Conservation (phyloP, 2,797 vertebrate species). For the Microctenopoma stevenorrisi region DNA sequence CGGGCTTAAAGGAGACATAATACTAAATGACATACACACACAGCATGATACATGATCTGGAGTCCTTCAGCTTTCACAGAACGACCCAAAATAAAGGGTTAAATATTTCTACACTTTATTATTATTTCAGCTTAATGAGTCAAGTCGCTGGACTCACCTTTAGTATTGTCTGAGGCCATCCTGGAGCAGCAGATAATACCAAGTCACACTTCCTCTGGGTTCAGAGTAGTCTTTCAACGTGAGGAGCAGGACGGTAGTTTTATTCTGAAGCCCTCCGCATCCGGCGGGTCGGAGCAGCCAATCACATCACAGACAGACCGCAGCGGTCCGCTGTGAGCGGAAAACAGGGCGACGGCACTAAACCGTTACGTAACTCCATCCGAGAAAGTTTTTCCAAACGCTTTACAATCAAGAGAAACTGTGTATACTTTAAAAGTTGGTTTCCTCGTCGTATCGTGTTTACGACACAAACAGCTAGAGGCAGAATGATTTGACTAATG, state of each 20-base stretch:
- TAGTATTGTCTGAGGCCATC: constrained; percentile 71
- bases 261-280: constrained; percentile 35
- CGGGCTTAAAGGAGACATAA: not conserved
- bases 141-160: constrained; percentile 70
- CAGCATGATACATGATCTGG: not conserved
- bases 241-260: constrained; percentile 25
- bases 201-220: constrained; percentile 19
- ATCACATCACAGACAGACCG: constrained; percentile 40
- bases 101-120: not conserved
- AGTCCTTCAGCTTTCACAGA: not conserved
- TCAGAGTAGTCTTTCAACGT: constrained; percentile 21
- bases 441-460: not conserved
- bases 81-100: not conserved
- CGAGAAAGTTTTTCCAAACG: not conserved
- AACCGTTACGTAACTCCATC: constrained; percentile 44
- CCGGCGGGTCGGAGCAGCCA: constrained; percentile 41
- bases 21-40: not conserved
- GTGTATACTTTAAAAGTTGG: constrained; percentile 2
- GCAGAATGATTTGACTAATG: constrained; percentile 3
- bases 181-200: constrained; percentile 29
- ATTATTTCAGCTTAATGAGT: constrained; percentile 22
- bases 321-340: constrained; percentile 34
- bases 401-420: not conserved
- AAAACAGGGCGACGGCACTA: constrained; percentile 37
- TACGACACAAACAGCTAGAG: not conserved